These are phyloP conservation scores for Leptinotarsa haldemani DNA, from an alignment of 2,888 invertebrate species.

Conservation along the genomic window DNA sequence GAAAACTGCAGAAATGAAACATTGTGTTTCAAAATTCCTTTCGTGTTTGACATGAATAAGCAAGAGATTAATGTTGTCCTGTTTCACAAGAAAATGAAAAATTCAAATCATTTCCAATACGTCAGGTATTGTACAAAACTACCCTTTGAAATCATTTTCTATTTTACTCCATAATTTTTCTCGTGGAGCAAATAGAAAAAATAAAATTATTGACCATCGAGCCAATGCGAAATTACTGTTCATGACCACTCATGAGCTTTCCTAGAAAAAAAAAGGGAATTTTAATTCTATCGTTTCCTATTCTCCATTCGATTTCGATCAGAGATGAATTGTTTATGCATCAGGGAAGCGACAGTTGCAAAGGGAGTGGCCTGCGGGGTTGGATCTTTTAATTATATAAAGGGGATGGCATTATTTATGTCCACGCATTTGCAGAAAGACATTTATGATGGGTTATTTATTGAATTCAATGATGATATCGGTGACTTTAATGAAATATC, in stretches of 20 bases:
- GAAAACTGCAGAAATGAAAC: no score
- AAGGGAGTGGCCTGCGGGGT: constrained; percentile 52
- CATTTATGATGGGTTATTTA: constrained; percentile 57
- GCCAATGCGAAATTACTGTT: background rate
- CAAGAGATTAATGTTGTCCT: no score
- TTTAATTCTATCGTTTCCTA: background rate
- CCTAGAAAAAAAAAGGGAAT: constrained; percentile 3
- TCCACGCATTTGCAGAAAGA: constrained; percentile 50
- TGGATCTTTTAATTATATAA: constrained; percentile 61
- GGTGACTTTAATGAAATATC: constrained; percentile 31
- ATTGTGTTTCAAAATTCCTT: no score
- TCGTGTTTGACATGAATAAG: no score
- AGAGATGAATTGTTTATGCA: constrained; percentile 55
- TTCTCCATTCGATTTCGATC: background rate
- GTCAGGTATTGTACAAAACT: no score
- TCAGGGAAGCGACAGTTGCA: constrained; percentile 54
- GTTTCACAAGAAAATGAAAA: no score
- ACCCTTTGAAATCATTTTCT: background rate
- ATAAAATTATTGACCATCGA: background rate
- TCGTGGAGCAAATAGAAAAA: background rate
- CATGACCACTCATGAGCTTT: background rate
- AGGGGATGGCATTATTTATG: constrained; percentile 57
- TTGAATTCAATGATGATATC: constrained; percentile 47
- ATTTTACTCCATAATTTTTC: constrained; percentile 25
- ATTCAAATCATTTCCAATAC: no score